Base-by-base conservation (phyloP, 1,140 invertebrate species). In the Danaus plexippus region DNA sequence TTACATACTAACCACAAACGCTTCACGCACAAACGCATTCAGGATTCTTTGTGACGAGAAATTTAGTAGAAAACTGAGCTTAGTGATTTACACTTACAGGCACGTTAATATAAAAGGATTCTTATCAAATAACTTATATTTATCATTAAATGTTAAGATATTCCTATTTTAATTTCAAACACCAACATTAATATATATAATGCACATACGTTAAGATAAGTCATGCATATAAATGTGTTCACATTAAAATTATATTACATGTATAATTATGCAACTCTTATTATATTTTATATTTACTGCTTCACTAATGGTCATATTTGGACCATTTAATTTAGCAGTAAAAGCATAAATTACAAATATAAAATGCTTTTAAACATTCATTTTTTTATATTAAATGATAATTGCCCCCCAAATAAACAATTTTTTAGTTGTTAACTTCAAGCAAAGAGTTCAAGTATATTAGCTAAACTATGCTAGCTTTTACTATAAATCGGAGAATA, bases 401-500 rank as follows among this genome's bases (percentile, higher is more conserved):
- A 13, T 54, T 41, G 22, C 22, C 22, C 22, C 22, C 22, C 22
- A 32, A 32, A 32, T 32, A 32, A 32, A 32, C 5, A 32, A 32
- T 32, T 32, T 3, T 6, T 32, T 32, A 32, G 22, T 32, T 32
- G 3, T 32, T 32, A 32, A 32, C 7, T 32, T 32, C 22, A 32
- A 6, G 22, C 22, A 32, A 32, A 32, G 0, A 32, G 4, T 32
- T 32, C 22, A 32, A 32, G 22, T 32, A 32, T 8, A 32, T 32
- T 71, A 70, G 68, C 74, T 81, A 84, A 73, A 69, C 76, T 84
- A 84, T 74, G 65, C 83, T 85, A 86, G 81, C 81, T 67, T 71
- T 68, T 68, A 63, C 76, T 84, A 81, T 54, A 77, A 73, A 71
- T 67, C 49, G 81, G 81, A 84, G 81, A 81, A 76, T 69, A 87